phyloP scores from a whole-genome alignment of 1,140 invertebrate species.

The Campoletis sonorensis region DNA sequence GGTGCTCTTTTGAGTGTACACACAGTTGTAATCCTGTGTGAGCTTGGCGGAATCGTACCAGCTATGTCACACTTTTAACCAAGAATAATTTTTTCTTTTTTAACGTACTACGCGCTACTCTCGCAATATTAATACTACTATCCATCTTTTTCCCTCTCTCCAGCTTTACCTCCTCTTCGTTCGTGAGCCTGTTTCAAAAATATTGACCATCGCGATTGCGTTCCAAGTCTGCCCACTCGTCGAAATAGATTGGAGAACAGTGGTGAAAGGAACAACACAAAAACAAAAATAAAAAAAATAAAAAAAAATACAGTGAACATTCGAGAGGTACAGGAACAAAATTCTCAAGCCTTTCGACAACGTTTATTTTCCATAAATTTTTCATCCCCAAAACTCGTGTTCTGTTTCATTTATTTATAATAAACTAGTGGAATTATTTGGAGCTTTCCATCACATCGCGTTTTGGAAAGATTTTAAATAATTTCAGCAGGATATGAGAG shows the following conservation, averaged over 20 bases:
- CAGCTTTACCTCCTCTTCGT: background rate
- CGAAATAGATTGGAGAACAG: background rate
- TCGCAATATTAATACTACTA: constrained; percentile 3
- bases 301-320: background rate
- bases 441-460: no score
- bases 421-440: no score
- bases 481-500: no score
- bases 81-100: background rate
- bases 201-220: background rate
- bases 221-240: background rate
- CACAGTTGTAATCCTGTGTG: constrained; percentile 11
- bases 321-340: background rate
- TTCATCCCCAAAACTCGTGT: no score
- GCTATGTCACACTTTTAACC: constrained; percentile 9
- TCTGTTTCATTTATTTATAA: no score
- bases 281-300: background rate
- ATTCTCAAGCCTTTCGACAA: background rate
- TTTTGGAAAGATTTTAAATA: no score
- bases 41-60: background rate
- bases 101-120: background rate
- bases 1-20: background rate
- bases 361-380: background rate
- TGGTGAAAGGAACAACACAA: background rate
- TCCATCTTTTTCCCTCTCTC: background rate
- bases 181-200: constrained; percentile 1